These are phyloP conservation scores for Schizotus pectinicornis DNA, from an alignment of 2,888 invertebrate species.

Conservation along the genomic window DNA sequence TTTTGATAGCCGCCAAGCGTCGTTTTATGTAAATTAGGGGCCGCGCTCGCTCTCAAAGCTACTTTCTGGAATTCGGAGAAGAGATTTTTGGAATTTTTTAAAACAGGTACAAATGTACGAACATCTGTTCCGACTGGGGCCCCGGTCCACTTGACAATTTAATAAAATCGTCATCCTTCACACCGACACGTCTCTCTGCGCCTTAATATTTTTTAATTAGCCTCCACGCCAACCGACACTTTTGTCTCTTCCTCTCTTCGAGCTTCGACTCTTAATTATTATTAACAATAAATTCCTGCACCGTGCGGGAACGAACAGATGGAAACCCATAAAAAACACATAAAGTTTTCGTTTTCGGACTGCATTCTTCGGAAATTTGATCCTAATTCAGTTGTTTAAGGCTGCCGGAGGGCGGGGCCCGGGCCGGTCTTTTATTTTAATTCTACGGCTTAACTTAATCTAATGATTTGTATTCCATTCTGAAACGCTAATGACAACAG, in stretches of 20 bases:
- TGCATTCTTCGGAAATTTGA: conserved; percentile 11
- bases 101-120: conserved; percentile 52
- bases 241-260: not conserved
- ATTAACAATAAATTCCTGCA: conserved; percentile 7
- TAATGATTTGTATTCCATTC: conserved; percentile 12
- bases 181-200: not conserved
- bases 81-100: conserved; percentile 52
- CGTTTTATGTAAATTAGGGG: conserved; percentile 45
- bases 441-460: conserved; percentile 1
- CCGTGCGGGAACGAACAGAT: not conserved
- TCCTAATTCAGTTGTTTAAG: conserved; percentile 13
- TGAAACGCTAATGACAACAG: conserved; percentile 3
- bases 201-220: conserved; percentile 11
- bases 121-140: conserved; percentile 43
- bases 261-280: not conserved
- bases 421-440: conserved; percentile 2
- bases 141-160: conserved; percentile 45
- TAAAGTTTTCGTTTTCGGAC: conserved; percentile 12
- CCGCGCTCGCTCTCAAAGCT: conserved; percentile 37
- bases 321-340: conserved; percentile 12
- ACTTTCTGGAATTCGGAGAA: conserved; percentile 51
- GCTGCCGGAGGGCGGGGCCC: not conserved
- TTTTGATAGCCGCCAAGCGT: conserved; percentile 42
- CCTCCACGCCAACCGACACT: conserved; percentile 3
- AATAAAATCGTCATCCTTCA: conserved; percentile 44